Conservation (phyloP, 2,888 invertebrate genomes). For the Hydrotaea cyrtoneurina region DNA sequence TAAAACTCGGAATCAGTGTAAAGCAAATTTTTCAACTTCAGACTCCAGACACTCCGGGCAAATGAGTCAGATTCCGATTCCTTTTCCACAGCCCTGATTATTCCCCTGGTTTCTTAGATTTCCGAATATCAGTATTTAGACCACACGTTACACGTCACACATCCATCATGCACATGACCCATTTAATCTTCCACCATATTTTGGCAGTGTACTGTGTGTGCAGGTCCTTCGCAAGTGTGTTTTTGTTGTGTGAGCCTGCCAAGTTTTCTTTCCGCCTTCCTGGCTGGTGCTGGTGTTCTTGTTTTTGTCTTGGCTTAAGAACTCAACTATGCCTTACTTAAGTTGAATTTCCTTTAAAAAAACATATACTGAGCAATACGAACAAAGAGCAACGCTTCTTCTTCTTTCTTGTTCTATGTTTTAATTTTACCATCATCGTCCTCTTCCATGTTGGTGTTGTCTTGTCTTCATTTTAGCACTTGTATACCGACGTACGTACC, state of each 20-base stretch:
- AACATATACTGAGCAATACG: conserved; percentile 45
- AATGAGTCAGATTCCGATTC: too few species aligned
- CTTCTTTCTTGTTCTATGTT: conserved; percentile 2
- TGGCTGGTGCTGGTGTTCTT: neutral
- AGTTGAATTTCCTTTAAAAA: conserved; percentile 49
- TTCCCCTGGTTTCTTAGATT: too few species aligned
- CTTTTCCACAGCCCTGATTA: too few species aligned
- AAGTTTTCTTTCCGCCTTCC: conserved; percentile 36
- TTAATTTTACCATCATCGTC: neutral
- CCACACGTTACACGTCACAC: too few species aligned
- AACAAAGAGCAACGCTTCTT: conserved; percentile 32
- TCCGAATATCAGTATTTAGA: too few species aligned
- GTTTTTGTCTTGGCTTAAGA: conserved; percentile 29
- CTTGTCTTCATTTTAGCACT: conserved; percentile 23
- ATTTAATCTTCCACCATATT: too few species aligned
- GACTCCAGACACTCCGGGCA: too few species aligned
- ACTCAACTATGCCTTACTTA: conserved; percentile 28
- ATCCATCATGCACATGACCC: too few species aligned
- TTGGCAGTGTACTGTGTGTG: neutral
- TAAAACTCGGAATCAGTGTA: too few species aligned
- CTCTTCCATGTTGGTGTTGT: neutral
- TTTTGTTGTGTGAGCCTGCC: conserved; percentile 39
- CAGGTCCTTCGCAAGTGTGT: conserved; percentile 13
- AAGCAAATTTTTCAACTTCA: too few species aligned
- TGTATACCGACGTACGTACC: neutral